A percentile compares a stretch with the other conserved stretches of the same genome.
Conservation (phyloP, 2,888 invertebrate genomes). For the Calameuta idolon region DNA sequence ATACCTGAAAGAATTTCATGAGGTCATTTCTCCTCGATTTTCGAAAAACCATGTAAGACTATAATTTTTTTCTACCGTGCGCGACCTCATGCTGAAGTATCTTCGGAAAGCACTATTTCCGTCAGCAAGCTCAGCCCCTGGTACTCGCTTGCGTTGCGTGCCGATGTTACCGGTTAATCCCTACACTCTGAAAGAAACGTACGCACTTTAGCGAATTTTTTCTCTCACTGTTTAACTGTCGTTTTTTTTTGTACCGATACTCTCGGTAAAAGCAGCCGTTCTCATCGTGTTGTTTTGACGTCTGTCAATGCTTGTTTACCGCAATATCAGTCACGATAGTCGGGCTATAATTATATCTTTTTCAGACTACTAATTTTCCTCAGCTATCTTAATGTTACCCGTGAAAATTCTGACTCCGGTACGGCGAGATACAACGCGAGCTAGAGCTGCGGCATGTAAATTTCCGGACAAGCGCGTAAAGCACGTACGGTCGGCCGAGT, state of each 20-base stretch:
- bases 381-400: not conserved
- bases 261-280: not conserved
- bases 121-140: not conserved
- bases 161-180: not conserved
- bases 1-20: not conserved
- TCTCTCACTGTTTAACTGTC: not conserved
- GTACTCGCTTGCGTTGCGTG: not conserved
- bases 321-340: not conserved
- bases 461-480: constrained; percentile 47
- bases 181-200: not conserved
- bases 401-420: not conserved
- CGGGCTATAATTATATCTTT: not conserved
- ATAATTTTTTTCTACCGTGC: not conserved
- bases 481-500: constrained; percentile 38
- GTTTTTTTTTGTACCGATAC: not conserved
- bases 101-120: not conserved
- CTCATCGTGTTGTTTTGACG: not conserved
- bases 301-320: not conserved
- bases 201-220: not conserved
- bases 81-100: not conserved
- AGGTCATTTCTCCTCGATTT: not conserved
- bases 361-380: not conserved
- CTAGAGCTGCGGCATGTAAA: constrained; percentile 37
- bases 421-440: not conserved
- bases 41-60: not conserved